These are phyloP conservation scores for Drosophila nigrodunni DNA, from an alignment of 1,140 invertebrate genomes.

Conservation along the genomic window DNA sequence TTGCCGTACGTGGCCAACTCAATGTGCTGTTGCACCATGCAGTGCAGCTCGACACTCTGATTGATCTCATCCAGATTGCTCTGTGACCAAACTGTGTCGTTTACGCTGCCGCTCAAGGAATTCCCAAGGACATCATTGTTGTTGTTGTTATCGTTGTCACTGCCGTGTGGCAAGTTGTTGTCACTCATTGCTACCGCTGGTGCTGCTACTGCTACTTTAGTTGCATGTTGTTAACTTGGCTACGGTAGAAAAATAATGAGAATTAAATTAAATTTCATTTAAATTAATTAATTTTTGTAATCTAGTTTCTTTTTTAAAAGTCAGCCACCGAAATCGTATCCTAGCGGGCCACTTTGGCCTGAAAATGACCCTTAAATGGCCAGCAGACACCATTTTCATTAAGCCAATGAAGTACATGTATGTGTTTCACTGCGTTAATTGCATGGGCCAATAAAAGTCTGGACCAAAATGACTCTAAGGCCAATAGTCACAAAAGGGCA, in stretches of 20 bases:
- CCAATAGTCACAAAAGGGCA: conserved; percentile 3
- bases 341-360: no score
- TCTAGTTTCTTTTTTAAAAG: no score
- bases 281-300: no score
- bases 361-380: no score
- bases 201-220: not conserved
- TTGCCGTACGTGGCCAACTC: conserved; percentile 75
- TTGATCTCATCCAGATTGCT: conserved; percentile 65
- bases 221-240: conserved; percentile 4
- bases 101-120: conserved; percentile 44
- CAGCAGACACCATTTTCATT: no score
- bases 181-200: conserved; percentile 25
- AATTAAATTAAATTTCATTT: no score
- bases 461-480: conserved; percentile 20
- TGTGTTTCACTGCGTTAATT: conserved; percentile 57
- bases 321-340: no score
- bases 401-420: not conserved
- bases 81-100: conserved; percentile 48
- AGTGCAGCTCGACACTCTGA: conserved; percentile 79
- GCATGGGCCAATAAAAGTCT: conserved; percentile 47
- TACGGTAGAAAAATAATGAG: not conserved
- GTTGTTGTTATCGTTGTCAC: not conserved
- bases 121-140: conserved; percentile 18
- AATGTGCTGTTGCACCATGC: conserved; percentile 72
- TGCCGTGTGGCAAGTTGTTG: not conserved